Evolutionary conservation across 2,797 vertebrate genomes (phyloP).

Genomic region (Gymnothorax javanicus): DNA sequence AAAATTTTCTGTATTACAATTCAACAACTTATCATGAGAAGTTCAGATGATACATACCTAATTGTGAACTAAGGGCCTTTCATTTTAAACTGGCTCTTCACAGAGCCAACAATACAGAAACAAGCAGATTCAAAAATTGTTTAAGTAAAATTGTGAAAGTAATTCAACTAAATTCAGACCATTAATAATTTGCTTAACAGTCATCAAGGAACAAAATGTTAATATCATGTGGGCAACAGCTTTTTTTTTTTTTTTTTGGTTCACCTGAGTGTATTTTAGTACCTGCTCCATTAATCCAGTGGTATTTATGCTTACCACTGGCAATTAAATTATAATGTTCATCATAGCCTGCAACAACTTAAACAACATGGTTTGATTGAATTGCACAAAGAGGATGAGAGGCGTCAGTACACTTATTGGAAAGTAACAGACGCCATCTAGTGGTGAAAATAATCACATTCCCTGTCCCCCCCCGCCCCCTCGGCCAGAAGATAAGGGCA

Average conservation of each 20-base stretch:
- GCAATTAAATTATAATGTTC: background rate
- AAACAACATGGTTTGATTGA: slow-evolving; percentile 39
- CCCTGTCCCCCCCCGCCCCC: background rate
- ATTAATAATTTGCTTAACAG: background rate
- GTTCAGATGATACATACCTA: background rate
- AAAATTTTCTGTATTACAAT: background rate
- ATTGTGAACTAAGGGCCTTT: background rate
- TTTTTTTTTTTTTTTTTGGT: background rate
- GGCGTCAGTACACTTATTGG: slow-evolving; percentile 23
- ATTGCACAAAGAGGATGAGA: background rate
- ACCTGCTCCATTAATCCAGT: background rate
- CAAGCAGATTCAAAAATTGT: background rate
- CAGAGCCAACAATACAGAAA: background rate
- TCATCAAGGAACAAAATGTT: background rate
- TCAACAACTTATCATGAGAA: background rate
- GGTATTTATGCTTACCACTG: background rate
- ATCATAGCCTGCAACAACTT: background rate
- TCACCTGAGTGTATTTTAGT: background rate
- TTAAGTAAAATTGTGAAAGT: background rate
- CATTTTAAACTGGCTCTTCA: background rate
- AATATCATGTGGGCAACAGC: background rate
- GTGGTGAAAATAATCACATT: slow-evolving; percentile 49
- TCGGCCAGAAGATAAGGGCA: background rate
- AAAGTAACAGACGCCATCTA: slow-evolving; percentile 67
- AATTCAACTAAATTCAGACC: background rate